These are phyloP conservation scores for Acrocera orbiculus DNA, from an alignment of 2,888 invertebrate genomes.

Conservation along the genomic window DNA sequence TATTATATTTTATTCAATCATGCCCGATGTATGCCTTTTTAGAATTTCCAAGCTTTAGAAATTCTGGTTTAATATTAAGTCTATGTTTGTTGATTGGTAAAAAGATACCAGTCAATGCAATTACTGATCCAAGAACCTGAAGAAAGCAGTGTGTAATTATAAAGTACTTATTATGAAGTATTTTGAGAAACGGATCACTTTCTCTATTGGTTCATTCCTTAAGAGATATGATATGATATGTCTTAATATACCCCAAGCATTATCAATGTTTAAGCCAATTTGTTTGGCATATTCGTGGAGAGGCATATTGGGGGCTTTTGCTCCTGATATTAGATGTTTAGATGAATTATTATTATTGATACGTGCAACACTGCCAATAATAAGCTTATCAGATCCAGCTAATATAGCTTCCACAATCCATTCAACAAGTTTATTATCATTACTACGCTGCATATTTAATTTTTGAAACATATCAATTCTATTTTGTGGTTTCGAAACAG, in stretches of 20 bases:
- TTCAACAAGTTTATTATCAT: constrained; percentile 98
- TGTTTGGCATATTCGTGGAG: constrained; percentile 97
- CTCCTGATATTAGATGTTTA: constrained; percentile 90
- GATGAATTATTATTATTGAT: constrained; percentile 83
- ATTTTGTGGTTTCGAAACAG: constrained; percentile 91
- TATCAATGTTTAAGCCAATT: constrained; percentile 98
- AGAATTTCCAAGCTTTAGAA: too few species aligned
- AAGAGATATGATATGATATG: too few species aligned
- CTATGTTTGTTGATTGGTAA: too few species aligned
- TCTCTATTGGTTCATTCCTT: too few species aligned
- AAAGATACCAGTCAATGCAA: too few species aligned
- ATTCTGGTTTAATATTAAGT: too few species aligned
- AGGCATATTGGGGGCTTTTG: constrained; percentile 95
- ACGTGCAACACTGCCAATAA: constrained; percentile 98
- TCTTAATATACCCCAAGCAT: constrained; percentile 95
- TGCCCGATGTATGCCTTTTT: too few species aligned
- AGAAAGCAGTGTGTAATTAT: too few species aligned
- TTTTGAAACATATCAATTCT: constrained; percentile 99
- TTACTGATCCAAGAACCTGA: too few species aligned
- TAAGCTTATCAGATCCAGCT: constrained; percentile 93
- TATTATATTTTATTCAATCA: too few species aligned
- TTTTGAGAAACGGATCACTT: too few species aligned
- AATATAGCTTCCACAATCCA: constrained; percentile 94
- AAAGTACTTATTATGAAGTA: too few species aligned
- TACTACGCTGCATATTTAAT: constrained; percentile 92